Evolutionary conservation across 2,797 vertebrate species (phyloP).

Genomic region (Spheniscus humboldti): DNA sequence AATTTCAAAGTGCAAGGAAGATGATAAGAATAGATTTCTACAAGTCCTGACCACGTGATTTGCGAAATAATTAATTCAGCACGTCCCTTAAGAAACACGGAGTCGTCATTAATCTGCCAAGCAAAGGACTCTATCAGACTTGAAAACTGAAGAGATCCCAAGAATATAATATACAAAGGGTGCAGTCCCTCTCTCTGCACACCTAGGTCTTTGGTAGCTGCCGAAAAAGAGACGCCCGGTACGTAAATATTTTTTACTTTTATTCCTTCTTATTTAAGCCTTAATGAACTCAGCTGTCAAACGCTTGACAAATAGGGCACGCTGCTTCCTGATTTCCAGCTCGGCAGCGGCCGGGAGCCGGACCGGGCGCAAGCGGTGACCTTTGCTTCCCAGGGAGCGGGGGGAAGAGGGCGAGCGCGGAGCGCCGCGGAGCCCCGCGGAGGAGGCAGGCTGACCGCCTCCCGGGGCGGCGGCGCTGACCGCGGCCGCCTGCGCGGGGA

Average conservation of each 20-base stretch:
- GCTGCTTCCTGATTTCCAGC: slow-evolving; percentile 84
- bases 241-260: slow-evolving; percentile 93
- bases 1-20: slow-evolving; percentile 86
- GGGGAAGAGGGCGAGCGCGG: slow-evolving; percentile 38
- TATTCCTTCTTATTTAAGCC: slow-evolving; percentile 84
- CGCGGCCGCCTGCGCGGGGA: background rate
- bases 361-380: slow-evolving; percentile 78
- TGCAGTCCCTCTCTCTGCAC: slow-evolving; percentile 85
- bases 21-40: slow-evolving; percentile 92
- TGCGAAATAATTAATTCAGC: slow-evolving; percentile 99
- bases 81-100: slow-evolving; percentile 99
- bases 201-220: slow-evolving; percentile 83
- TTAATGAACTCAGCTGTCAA: slow-evolving; percentile 93
- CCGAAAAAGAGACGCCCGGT: slow-evolving; percentile 84
- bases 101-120: slow-evolving; percentile 99
- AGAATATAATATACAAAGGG: slow-evolving; percentile 96
- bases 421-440: slow-evolving; percentile 31
- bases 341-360: slow-evolving; percentile 77
- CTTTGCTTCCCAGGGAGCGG: slow-evolving; percentile 77
- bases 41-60: slow-evolving; percentile 98
- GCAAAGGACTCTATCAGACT: slow-evolving; percentile 99
- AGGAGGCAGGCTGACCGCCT: background rate
- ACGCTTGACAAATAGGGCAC: slow-evolving; percentile 91
- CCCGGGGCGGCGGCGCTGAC: background rate
- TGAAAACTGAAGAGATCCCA: slow-evolving; percentile 99